Percentiles rank a stretch among this genome's conserved stretches.
Conservation (phyloP, 2,888 invertebrate genomes). For the Phyllotreta cruciferae region DNA sequence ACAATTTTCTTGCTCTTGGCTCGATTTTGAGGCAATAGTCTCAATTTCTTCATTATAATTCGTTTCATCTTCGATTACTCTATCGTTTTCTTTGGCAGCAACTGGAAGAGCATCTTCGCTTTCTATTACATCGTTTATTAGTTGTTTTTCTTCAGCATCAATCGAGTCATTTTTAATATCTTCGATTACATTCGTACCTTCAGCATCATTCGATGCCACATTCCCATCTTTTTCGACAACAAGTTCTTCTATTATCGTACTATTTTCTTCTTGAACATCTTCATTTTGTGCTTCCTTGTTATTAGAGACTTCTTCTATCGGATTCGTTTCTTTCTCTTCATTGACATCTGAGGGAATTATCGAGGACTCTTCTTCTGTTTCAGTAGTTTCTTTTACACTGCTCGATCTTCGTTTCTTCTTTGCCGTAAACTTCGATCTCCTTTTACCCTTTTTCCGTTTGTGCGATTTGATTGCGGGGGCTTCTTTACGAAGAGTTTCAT, state of each 20-base stretch:
- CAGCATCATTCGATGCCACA: neutral
- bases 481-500: slow-evolving; percentile 27
- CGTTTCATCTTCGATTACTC: neutral
- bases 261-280: neutral
- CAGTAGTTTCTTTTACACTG: neutral
- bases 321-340: neutral
- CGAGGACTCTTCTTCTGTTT: neutral
- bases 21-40: neutral
- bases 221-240: neutral
- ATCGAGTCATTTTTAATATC: neutral
- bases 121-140: neutral
- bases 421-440: slow-evolving; percentile 19
- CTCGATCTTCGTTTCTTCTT: slow-evolving; percentile 8
- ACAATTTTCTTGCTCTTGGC: neutral
- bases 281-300: neutral
- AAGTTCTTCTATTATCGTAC: neutral
- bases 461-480: slow-evolving; percentile 31
- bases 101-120: neutral
- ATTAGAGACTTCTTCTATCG: neutral
- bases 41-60: neutral
- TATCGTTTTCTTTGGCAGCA: neutral
- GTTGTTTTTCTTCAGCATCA: neutral
- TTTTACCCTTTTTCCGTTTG: slow-evolving; percentile 34
- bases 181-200: neutral
- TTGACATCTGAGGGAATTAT: no score